Evolutionary conservation across 2,113 vertebrate genomes (phyloP).

Genomic region (Macaca nemestrina): DNA sequence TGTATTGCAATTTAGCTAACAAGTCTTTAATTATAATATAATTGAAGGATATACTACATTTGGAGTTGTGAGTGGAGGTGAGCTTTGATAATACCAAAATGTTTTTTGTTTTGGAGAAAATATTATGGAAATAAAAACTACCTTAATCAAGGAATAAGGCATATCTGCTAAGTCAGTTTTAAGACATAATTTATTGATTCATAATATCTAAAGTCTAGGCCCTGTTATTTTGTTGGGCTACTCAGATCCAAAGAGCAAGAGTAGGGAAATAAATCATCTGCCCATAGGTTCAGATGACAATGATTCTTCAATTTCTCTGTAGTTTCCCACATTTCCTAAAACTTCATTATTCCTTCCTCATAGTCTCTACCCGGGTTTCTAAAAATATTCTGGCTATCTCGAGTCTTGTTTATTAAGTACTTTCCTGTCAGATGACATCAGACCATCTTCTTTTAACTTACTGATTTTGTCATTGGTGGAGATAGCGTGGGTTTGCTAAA

Average conservation of each 20-base stretch:
- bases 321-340: neutral
- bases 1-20: neutral
- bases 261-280: neutral
- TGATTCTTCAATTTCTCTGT: neutral
- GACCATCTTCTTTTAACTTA: neutral
- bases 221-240: neutral
- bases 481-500: neutral
- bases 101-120: neutral
- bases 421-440: neutral
- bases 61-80: no score
- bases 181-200: neutral
- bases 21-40: neutral
- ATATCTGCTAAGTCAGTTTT: neutral
- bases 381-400: neutral
- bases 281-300: neutral
- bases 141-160: neutral
- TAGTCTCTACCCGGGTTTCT: neutral
- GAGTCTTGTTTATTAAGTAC: neutral
- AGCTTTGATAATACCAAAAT: neutral
- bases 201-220: neutral
- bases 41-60: neutral
- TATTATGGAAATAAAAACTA: neutral
- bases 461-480: neutral
- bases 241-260: neutral
- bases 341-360: neutral